These are phyloP conservation scores for Cassiopea xamachana DNA, from an alignment of 30 jellyfish, hydroid and myxozoan genomes.

Conservation along the genomic window DNA sequence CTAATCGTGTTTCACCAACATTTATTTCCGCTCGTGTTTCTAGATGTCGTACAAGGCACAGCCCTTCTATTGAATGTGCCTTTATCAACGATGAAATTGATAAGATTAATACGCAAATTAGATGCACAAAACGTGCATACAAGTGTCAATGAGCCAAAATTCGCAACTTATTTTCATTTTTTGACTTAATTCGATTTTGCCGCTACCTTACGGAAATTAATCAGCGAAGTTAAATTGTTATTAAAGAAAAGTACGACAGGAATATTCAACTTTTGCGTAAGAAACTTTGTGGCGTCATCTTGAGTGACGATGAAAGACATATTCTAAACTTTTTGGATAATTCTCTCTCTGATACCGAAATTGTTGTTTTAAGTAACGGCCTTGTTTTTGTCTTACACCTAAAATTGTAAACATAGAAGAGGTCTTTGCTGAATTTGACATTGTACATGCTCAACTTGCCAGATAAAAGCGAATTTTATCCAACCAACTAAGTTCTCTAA, in stretches of 20 bases:
- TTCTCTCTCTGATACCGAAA: conserved; percentile 17
- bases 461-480: background rate
- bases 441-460: conserved; percentile 15
- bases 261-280: background rate
- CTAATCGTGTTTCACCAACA: background rate
- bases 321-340: background rate
- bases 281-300: background rate
- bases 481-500: background rate
- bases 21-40: background rate
- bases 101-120: background rate
- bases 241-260: background rate
- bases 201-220: background rate
- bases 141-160: background rate
- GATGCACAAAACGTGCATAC: background rate
- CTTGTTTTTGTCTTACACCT: conserved; percentile 7
- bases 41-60: background rate
- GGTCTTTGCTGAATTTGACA: background rate
- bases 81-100: background rate
- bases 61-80: background rate
- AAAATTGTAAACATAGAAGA: background rate
- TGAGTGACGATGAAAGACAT: background rate
- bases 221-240: background rate
- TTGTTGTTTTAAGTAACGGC: background rate
- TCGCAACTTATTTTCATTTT: background rate
- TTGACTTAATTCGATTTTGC: background rate